phyloP scores from a whole-genome alignment of 2,113 vertebrate species.

The Meriones unguiculatus region DNA sequence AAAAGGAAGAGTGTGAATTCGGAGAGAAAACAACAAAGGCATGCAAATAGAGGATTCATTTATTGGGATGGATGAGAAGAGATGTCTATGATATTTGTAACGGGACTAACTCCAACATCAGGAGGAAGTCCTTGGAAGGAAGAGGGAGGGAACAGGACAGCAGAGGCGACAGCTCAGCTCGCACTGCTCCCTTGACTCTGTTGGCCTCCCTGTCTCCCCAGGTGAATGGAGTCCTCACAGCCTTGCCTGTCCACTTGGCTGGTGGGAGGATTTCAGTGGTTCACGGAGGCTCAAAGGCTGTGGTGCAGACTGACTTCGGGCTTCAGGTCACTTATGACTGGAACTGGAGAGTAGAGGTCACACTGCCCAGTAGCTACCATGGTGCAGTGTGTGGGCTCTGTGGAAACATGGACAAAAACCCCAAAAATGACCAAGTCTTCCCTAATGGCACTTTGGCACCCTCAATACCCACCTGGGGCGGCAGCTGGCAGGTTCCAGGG shows the following conservation, averaged over 20 bases:
- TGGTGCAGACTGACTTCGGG: slow-evolving; percentile 85
- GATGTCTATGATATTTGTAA: not conserved
- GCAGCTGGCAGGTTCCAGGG: slow-evolving; percentile 84
- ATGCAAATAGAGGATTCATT: not conserved
- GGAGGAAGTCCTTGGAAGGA: not conserved
- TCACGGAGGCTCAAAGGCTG: slow-evolving; percentile 73
- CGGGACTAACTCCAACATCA: rapidly evolving
- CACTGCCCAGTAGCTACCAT: slow-evolving; percentile 88
- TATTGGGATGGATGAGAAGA: not conserved
- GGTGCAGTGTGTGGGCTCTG: slow-evolving; percentile 85
- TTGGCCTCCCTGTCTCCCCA: slow-evolving; percentile 30
- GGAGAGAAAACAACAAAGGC: not conserved
- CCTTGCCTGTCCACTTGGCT: slow-evolving; percentile 79
- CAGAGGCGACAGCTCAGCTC: not conserved
- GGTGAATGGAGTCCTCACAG: slow-evolving; percentile 76
- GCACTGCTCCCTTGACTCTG: not conserved
- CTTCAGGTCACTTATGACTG: slow-evolving; percentile 89
- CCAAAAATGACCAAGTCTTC: slow-evolving; percentile 74
- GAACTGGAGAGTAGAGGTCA: slow-evolving; percentile 82
- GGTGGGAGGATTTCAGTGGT: slow-evolving; percentile 64
- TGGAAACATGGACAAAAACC: slow-evolving; percentile 87
- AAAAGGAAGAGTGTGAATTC: not conserved
- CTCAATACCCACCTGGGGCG: slow-evolving; percentile 82
- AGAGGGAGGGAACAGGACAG: rapidly evolving
- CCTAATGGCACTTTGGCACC: not conserved